These are phyloP conservation scores for Drosophila pandora DNA, from an alignment of 1,140 invertebrate genomes.

Conservation along the genomic window DNA sequence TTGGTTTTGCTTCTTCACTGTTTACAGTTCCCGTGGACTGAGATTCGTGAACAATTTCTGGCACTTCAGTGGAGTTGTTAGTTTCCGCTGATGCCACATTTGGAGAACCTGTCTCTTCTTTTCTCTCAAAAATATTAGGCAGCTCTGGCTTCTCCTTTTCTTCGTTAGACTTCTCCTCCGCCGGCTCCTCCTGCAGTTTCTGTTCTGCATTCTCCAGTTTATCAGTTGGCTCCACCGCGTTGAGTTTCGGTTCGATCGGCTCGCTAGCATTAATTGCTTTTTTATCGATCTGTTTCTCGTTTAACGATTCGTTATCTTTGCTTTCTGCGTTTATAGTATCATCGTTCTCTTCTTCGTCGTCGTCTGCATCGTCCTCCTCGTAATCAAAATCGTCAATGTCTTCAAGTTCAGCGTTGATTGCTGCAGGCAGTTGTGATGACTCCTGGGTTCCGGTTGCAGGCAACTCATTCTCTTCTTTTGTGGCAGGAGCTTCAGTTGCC, in stretches of 20 bases:
- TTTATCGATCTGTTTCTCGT: conserved; percentile 27
- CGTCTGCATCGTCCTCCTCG: conserved; percentile 29
- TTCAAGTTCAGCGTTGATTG: conserved; percentile 35
- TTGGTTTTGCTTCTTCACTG: neutral
- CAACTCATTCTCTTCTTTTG: neutral
- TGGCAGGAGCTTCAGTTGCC: neutral
- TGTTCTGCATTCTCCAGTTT: conserved; percentile 2
- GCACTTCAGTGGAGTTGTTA: neutral
- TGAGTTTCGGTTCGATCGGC: neutral
- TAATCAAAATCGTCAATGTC: conserved; percentile 51
- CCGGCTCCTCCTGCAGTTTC: neutral
- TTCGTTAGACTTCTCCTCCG: neutral
- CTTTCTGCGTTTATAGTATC: conserved; percentile 35
- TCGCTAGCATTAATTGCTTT: conserved; percentile 22
- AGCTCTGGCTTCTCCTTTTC: neutral
- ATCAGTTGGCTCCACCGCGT: conserved; percentile 6
- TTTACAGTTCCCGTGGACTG: neutral
- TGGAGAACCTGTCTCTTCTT: neutral
- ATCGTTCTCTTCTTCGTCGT: conserved; percentile 32
- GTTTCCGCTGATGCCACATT: neutral
- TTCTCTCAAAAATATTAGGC: neutral
- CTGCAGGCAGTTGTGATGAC: neutral
- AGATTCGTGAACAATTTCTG: neutral
- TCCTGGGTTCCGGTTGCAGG: neutral
- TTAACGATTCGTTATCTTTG: conserved; percentile 31